Evolutionary conservation across 2,888 invertebrate species (phyloP).

Genomic region (Drepana falcataria): DNA sequence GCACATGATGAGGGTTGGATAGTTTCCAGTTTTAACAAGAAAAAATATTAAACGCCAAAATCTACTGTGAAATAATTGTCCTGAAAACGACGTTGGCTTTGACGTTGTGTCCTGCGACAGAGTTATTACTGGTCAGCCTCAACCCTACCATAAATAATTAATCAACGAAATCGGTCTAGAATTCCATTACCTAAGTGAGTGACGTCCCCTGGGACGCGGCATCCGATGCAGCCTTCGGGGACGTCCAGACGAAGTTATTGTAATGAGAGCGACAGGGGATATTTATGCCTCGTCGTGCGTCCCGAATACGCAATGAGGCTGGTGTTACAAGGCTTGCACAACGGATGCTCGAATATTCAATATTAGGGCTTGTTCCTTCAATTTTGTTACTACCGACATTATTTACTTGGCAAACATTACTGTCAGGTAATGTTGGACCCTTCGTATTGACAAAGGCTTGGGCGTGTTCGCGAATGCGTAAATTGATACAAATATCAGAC

Average conservation of each 20-base stretch:
- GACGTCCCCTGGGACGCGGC: constrained; percentile 59
- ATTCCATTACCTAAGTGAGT: constrained; percentile 68
- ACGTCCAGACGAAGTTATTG: constrained; percentile 66
- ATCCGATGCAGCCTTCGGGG: constrained; percentile 58
- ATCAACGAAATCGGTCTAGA: constrained; percentile 46
- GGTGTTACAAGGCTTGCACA: constrained; percentile 4
- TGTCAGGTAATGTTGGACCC: constrained; percentile 53
- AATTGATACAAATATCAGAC: constrained; percentile 41
- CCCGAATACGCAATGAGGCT: constrained; percentile 66
- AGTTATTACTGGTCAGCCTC: constrained; percentile 9
- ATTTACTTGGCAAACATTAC: constrained; percentile 53
- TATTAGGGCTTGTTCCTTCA: constrained; percentile 37
- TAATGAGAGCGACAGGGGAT: constrained; percentile 74
- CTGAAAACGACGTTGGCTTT: too few relatives aligned
- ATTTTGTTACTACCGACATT: constrained; percentile 42
- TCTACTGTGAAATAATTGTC: too few relatives aligned
- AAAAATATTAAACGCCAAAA: too few relatives aligned
- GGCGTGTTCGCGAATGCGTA: constrained; percentile 38
- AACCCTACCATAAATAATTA: constrained; percentile 40
- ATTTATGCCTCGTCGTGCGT: constrained; percentile 70
- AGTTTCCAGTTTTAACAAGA: too few relatives aligned
- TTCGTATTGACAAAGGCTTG: constrained; percentile 45
- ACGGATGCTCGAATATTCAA: constrained; percentile 39
- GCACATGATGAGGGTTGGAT: too few relatives aligned
- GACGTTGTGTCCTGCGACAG: background rate